A percentile compares a stretch with the other conserved stretches of the same genome.
phyloP scores from a whole-genome alignment of 2,797 vertebrate genomes.

The Pangasius macronema region DNA sequence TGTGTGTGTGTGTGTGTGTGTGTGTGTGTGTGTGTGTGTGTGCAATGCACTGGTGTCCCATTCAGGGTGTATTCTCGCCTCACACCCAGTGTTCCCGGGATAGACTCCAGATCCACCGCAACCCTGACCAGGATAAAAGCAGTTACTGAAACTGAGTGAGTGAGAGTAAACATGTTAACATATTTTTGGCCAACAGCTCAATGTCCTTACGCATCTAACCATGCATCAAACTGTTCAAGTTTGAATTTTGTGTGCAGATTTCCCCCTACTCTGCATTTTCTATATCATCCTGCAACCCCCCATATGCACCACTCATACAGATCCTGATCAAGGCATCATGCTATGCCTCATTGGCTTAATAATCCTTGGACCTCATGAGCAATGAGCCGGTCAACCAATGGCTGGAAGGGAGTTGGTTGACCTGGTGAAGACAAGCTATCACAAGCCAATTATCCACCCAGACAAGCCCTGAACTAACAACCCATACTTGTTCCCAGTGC shows the following conservation, averaged over 20 bases:
- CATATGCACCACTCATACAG: neutral
- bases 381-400: slow-evolving; percentile 64
- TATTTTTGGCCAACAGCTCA: neutral
- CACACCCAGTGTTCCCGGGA: neutral
- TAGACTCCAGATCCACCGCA: neutral
- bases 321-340: slow-evolving; percentile 33
- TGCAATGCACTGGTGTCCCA: neutral
- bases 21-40: too few relatives aligned
- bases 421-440: slow-evolving; percentile 65
- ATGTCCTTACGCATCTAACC: neutral
- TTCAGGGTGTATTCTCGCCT: neutral
- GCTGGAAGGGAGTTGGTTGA: slow-evolving; percentile 61
- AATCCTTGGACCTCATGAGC: slow-evolving; percentile 51
- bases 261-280: neutral
- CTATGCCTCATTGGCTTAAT: slow-evolving; percentile 52
- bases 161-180: neutral
- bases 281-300: slow-evolving; percentile 25
- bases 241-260: slow-evolving; percentile 1
- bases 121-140: neutral
- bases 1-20: neutral
- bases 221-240: neutral
- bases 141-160: neutral
- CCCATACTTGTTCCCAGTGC: neutral
- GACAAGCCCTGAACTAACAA: slow-evolving; percentile 41
- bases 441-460: slow-evolving; percentile 65